Evolutionary conservation across 2,113 vertebrate species (phyloP).

Genomic region (Thoracochromis brauschi): DNA sequence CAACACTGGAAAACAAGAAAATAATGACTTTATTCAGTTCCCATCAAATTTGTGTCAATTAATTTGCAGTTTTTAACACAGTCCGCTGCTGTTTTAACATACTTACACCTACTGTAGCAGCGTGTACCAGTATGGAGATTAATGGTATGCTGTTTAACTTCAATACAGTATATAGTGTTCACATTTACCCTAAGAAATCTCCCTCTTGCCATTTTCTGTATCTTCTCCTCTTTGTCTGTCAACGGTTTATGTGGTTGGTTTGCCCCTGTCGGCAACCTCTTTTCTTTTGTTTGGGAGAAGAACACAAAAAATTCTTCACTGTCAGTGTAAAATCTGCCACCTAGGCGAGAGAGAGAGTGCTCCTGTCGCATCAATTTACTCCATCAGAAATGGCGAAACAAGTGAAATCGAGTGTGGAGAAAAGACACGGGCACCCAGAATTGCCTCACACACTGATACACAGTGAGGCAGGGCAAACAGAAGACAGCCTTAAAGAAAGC

Average conservation of each 20-base stretch:
- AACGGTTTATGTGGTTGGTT: neutral
- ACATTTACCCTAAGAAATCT: neutral
- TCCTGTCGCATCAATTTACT: conserved; percentile 14
- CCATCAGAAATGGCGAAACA: conserved; percentile 9
- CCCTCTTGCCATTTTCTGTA: neutral
- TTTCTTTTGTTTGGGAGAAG: neutral
- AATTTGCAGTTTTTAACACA: neutral
- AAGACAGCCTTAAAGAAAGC: neutral
- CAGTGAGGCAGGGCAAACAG: neutral
- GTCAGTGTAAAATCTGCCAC: neutral
- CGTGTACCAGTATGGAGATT: neutral
- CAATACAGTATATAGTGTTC: neutral
- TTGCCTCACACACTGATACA: neutral
- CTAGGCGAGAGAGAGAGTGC: neutral
- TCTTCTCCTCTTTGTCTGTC: neutral
- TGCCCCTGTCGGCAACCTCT: neutral
- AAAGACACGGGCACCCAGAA: neutral
- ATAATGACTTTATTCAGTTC: neutral
- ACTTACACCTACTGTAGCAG: neutral
- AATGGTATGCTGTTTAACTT: fast-evolving
- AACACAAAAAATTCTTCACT: neutral
- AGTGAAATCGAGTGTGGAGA: conserved; percentile 22
- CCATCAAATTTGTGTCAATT: neutral
- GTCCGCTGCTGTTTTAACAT: neutral
- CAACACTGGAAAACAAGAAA: neutral